Evolutionary conservation across 1,140 invertebrate species (phyloP), one percentile per base, ranked within the genome.

Genomic region (Lepidurus couesii): DNA sequence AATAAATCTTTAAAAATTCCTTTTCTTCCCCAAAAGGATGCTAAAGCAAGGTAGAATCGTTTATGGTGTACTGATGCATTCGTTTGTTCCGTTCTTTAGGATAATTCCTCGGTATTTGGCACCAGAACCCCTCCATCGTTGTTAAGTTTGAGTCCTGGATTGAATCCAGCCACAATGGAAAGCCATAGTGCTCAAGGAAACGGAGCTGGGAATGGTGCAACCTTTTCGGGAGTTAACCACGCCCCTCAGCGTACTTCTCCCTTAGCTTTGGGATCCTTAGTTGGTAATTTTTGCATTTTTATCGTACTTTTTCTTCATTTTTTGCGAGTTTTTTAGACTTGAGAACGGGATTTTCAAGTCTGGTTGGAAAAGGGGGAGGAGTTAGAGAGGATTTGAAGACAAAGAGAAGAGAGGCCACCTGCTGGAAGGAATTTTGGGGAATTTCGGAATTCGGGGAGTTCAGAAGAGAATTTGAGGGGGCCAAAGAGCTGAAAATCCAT

Each of bases 81-180:
- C 16, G 0, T 47, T 16, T 47, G 1, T 65, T 21, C 3, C 21
- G 8, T 65, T 65, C 3, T 65, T 7, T 21, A 65, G 53, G 53
- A 65, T 65, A 65, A 5, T 65, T 65, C 53, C 16, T 21, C 53
- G 16, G n/a, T 65, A 16, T 65, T 65, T 65, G 53, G 53, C 53
- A 65, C 53, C 53, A 65, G 53, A 65, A 65, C 53, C 4, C 53
- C 53, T 21, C 53, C 53, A n/a, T 65, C 53, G 53, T 65, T 65
- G 53, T 65, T 65, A 21, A 65, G 53, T 65, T 65, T 65, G 53
- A 65, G 53, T 65, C 53, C 53, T 65, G 53, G 53, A 65, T 21
- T 65, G 16, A 65, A 65, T 16, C 53, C 53, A 65, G 53, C 53
- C 53, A 65, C 53, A 9, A 65, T 65, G 53, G 53, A 65, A 65